These are phyloP conservation scores for Metridium senile DNA, from an alignment of 92 coral and sea anemone species.

Conservation along the genomic window DNA sequence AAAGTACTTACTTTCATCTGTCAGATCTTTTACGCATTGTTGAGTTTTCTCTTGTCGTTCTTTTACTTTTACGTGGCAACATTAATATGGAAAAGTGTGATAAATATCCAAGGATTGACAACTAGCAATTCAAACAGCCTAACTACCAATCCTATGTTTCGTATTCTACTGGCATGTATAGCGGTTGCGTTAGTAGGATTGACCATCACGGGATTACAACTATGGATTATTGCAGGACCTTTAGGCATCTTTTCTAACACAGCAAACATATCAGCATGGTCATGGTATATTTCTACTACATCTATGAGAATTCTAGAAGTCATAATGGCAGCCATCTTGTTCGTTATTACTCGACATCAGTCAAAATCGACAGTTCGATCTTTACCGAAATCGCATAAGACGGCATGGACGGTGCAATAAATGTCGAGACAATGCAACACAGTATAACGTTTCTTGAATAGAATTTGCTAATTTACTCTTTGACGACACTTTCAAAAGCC, in stretches of 20 bases:
- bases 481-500: too few relatives aligned
- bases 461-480: too few relatives aligned
- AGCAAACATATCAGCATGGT: constrained; percentile 63
- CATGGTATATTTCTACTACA: constrained; percentile 73
- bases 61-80: constrained; percentile 42
- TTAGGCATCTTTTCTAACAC: constrained; percentile 44
- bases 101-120: background rate
- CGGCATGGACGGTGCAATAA: background rate
- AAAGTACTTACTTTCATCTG: constrained; percentile 50
- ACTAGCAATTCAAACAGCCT: background rate
- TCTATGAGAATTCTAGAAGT: constrained; percentile 61
- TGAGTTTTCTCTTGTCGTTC: constrained; percentile 35
- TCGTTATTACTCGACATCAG: constrained; percentile 29
- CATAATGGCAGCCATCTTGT: constrained; percentile 51
- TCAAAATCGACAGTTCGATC: background rate
- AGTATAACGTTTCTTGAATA: too few relatives aligned
- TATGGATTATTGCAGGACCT: constrained; percentile 45
- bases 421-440: background rate
- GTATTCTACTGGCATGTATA: constrained; percentile 37
- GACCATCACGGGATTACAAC: constrained; percentile 36
- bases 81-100: constrained; percentile 38
- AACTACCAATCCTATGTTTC: constrained; percentile 7
- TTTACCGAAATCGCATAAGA: background rate
- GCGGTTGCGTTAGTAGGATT: constrained; percentile 54
- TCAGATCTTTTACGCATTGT: constrained; percentile 46